Evolutionary conservation across 2,113 vertebrate genomes (phyloP), one percentile per base, ranked within the genome.

Genomic region (Platichthys flesus): DNA sequence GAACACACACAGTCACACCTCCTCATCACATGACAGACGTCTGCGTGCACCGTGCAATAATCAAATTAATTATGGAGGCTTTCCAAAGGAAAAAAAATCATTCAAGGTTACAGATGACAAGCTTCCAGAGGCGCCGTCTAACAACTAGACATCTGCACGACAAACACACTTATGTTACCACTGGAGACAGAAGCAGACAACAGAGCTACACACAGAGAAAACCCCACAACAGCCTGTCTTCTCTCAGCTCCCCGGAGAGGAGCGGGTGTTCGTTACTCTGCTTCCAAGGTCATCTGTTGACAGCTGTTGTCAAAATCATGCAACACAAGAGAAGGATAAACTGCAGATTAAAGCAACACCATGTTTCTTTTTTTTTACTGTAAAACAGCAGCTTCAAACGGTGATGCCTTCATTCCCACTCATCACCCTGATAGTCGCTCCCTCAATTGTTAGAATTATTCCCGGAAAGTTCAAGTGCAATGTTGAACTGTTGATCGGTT

Each of bases 201-300:
- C 79, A 78, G 68, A 35, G 35, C 65, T 52, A 60, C 78, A 81
- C 82, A 85, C 76, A 68, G 23, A 71, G 40, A 42, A 42, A 13
- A 52, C 13, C 35, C 42, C 77, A 79, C 77, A 79, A 74, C n/a
- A 74, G 65, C 73, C 16, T 65, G 57, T 56, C 54, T 20, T 60
- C 14, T 49, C 45, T 61, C 49, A 12, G 28, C 62, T 54, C 42
- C 42, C 54, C 10, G 3, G 40, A 42, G 40, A 42, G 9, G 40
- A 42, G 12, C 40, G 2, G 31, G 31, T 31, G 40, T 42, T 42
- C 40, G 13, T 42, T 42, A 31, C 12, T 42, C 40, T 42, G 40
- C 40, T 42, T 42, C 12, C 40, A 51, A 59, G 15, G 68, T 55
- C 73, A 65, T 42, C 20, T 60, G 64, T 15, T 70, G 71, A 71